phyloP scores from a whole-genome alignment of 2,888 invertebrate species.

The Metopia argyrocephala region DNA sequence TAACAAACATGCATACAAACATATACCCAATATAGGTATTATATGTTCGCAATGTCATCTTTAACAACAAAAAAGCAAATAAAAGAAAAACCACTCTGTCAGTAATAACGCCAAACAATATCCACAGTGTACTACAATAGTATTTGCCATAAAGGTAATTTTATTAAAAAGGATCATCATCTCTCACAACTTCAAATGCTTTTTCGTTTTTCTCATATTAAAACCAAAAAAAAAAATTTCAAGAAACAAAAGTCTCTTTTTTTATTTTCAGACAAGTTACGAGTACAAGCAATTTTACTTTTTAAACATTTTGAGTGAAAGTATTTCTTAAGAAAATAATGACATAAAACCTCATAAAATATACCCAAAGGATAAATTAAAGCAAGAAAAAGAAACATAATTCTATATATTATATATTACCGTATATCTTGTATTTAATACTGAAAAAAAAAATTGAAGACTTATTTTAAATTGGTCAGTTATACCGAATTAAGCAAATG shows the following conservation, averaged over 20 bases:
- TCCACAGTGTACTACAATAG: conserved; percentile 15
- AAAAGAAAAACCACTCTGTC: conserved; percentile 22
- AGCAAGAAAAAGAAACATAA: background rate
- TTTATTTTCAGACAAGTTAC: background rate
- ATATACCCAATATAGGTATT: background rate
- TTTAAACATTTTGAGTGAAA: background rate
- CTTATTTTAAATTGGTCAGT: no score
- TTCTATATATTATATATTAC: background rate
- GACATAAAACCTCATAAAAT: conserved; percentile 35
- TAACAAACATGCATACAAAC: background rate
- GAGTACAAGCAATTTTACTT: conserved; percentile 12
- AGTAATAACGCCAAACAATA: conserved; percentile 16
- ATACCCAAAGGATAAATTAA: conserved; percentile 58
- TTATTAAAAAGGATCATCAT: conserved; percentile 39
- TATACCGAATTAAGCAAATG: no score
- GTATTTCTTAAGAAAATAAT: background rate
- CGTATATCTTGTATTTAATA: no score
- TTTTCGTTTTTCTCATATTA: background rate
- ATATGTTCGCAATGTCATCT: conserved; percentile 20
- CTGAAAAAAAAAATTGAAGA: no score
- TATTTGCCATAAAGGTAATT: conserved; percentile 36
- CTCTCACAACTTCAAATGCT: background rate
- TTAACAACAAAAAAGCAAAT: conserved; percentile 25
- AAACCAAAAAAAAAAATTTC: background rate
- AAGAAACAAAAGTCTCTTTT: background rate